Percentiles rank a stretch among this genome's conserved stretches.
These are phyloP conservation scores for Cosmorhoe ocellata DNA, from an alignment of 2,888 invertebrate species.

Conservation along the genomic window DNA sequence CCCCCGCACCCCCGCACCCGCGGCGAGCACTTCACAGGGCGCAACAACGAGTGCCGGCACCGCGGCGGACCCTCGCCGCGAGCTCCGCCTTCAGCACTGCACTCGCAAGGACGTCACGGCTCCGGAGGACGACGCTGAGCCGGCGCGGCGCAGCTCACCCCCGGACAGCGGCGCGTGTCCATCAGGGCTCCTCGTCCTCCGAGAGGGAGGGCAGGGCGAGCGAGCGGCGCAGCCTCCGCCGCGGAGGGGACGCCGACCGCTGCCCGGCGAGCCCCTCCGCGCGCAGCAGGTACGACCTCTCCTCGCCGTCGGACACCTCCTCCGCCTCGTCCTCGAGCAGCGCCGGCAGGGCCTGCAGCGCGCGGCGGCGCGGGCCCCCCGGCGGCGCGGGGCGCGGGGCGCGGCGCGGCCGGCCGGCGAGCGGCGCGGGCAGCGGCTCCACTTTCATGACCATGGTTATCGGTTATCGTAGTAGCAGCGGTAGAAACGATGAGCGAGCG, in stretches of 20 bases:
- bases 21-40: too few species aligned
- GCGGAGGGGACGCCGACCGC: conserved; percentile 70
- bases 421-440: conserved; percentile 59
- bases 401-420: conserved; percentile 63
- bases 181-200: conserved; percentile 78
- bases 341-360: conserved; percentile 56
- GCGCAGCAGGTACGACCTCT: conserved; percentile 57
- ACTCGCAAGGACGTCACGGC: conserved; percentile 39
- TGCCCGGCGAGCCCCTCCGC: conserved; percentile 66
- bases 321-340: conserved; percentile 65
- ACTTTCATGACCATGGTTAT: conserved; percentile 65
- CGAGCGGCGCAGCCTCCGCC: conserved; percentile 65
- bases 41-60: conserved; percentile 37
- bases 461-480: conserved; percentile 11
- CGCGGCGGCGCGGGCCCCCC: conserved; percentile 58
- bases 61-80: conserved; percentile 40
- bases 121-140: conserved; percentile 44
- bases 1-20: too few species aligned
- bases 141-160: conserved; percentile 64
- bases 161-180: conserved; percentile 37
- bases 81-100: conserved; percentile 41
- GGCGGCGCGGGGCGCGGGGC: conserved; percentile 59
- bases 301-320: conserved; percentile 56
- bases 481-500: conserved; percentile 34
- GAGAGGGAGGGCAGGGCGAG: conserved; percentile 72